Conservation (phyloP, 2,888 invertebrate species). For the Shargacucullia verbasci region DNA sequence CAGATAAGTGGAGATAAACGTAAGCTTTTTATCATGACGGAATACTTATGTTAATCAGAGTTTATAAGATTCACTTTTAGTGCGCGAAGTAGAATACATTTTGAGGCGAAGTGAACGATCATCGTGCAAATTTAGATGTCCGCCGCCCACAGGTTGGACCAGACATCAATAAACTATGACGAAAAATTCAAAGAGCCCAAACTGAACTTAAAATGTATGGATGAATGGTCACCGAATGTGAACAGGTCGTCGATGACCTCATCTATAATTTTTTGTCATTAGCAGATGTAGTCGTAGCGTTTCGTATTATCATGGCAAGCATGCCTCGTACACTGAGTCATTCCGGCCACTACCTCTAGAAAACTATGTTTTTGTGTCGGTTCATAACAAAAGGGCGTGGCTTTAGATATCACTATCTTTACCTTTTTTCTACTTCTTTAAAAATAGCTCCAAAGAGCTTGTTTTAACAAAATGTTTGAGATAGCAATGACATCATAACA, state of each 20-base stretch:
- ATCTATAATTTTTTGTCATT: slow-evolving; percentile 74
- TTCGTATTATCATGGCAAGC: slow-evolving; percentile 64
- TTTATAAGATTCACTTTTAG: slow-evolving; percentile 60
- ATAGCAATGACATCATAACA: slow-evolving; percentile 68
- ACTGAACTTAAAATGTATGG: slow-evolving; percentile 52
- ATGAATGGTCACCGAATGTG: slow-evolving; percentile 59
- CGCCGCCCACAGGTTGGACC: slow-evolving; percentile 61
- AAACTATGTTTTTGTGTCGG: slow-evolving; percentile 44
- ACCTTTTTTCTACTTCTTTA: slow-evolving; percentile 21
- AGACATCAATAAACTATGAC: slow-evolving; percentile 62
- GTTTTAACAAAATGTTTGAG: slow-evolving; percentile 41
- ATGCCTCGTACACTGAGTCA: slow-evolving; percentile 66
- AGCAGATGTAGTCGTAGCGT: slow-evolving; percentile 59
- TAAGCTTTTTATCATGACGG: slow-evolving; percentile 47
- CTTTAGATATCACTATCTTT: slow-evolving; percentile 30
- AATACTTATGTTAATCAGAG: slow-evolving; percentile 3
- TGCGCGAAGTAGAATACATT: slow-evolving; percentile 48
- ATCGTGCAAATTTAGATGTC: slow-evolving; percentile 64
- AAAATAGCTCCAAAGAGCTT: slow-evolving; percentile 23
- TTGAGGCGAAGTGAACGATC: slow-evolving; percentile 56
- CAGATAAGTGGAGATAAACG: slow-evolving; percentile 59
- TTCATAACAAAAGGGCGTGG: slow-evolving; percentile 64
- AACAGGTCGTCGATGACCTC: slow-evolving; percentile 70
- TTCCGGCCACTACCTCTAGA: slow-evolving; percentile 54
- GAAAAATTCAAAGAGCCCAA: slow-evolving; percentile 51